These are phyloP conservation scores for Nomada goodeniana DNA, from an alignment of 2,888 invertebrate genomes.

Conservation along the genomic window DNA sequence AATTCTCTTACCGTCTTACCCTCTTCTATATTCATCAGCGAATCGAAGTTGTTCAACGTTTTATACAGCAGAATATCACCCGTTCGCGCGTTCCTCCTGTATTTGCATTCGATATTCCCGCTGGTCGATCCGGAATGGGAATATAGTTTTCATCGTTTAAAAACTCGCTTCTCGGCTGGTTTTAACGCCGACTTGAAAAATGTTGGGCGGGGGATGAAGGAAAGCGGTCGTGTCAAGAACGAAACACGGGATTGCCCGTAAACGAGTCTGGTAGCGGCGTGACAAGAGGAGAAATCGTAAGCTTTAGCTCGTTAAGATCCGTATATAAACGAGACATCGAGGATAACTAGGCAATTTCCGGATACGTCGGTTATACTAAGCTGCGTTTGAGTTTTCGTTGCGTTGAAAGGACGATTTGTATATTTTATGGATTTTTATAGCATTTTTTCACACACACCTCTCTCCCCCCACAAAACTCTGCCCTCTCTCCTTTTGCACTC, in stretches of 20 bases:
- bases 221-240: slow-evolving; percentile 14
- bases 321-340: slow-evolving; percentile 68
- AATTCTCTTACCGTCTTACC: slow-evolving; percentile 3
- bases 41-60: not conserved
- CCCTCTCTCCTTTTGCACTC: slow-evolving; percentile 1
- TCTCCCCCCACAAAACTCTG: no score
- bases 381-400: slow-evolving; percentile 41
- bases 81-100: not conserved
- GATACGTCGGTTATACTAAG: slow-evolving; percentile 35
- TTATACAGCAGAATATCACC: slow-evolving; percentile 25
- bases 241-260: slow-evolving; percentile 29
- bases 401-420: slow-evolving; percentile 42
- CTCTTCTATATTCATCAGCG: slow-evolving; percentile 9
- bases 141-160: slow-evolving; percentile 25
- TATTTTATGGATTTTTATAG: slow-evolving; percentile 38
- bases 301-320: slow-evolving; percentile 69
- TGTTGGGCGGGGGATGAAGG: not conserved
- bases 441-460: not conserved
- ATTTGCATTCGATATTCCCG: slow-evolving; percentile 24
- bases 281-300: slow-evolving; percentile 51
- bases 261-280: slow-evolving; percentile 34
- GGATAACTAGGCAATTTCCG: slow-evolving; percentile 73
- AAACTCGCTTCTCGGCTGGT: not conserved
- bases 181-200: not conserved
- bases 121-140: slow-evolving; percentile 16